These are phyloP conservation scores for Ibycter americanus DNA, from an alignment of 2,797 vertebrate genomes.

Conservation along the genomic window DNA sequence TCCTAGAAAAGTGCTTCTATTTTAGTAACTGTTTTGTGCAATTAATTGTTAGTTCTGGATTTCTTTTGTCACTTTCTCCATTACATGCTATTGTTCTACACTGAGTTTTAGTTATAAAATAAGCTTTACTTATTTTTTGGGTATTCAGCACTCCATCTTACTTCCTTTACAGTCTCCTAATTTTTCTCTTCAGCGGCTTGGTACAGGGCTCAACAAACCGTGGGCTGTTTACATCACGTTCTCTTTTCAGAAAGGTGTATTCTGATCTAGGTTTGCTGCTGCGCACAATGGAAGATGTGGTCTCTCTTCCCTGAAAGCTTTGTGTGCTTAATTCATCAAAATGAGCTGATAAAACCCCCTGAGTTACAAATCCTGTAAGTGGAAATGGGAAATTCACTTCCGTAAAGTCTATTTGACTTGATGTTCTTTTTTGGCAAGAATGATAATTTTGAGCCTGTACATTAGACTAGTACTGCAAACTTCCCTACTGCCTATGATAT, in stretches of 20 bases:
- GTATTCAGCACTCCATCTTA: neutral
- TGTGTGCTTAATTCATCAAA: neutral
- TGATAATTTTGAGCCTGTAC: neutral
- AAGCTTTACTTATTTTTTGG: neutral
- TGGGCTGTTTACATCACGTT: neutral
- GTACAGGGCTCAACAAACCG: neutral
- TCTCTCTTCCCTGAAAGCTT: neutral
- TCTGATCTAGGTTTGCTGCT: neutral
- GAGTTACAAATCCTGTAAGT: neutral
- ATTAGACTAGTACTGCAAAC: neutral
- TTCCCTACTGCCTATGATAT: neutral
- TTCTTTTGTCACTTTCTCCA: neutral
- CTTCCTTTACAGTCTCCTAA: neutral
- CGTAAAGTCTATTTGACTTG: neutral
- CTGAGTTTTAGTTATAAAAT: neutral
- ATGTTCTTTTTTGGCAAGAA: neutral
- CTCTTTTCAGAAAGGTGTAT: neutral
- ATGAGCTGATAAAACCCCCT: neutral
- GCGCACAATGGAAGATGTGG: neutral
- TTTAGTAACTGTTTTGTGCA: constrained; percentile 27
- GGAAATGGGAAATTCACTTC: neutral
- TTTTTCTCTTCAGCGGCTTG: neutral
- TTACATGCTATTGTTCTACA: neutral
- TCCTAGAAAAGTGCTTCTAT: constrained; percentile 42
- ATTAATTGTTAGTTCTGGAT: constrained; percentile 22